Evolutionary conservation across 2,888 invertebrate genomes (phyloP).

Genomic region (Tromatobia lineatoria): DNA sequence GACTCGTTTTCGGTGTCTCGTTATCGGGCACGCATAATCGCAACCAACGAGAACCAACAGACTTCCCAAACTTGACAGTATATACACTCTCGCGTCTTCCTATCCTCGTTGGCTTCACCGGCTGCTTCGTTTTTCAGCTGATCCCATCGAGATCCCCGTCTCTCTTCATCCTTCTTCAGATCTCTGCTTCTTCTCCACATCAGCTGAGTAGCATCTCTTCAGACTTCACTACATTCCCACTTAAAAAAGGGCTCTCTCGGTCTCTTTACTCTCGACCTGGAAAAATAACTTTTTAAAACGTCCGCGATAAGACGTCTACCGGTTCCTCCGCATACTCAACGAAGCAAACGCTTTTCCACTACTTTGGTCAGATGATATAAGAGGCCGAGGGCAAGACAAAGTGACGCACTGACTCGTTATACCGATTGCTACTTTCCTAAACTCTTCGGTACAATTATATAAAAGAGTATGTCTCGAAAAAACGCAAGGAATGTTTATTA

Average conservation of each 20-base stretch:
- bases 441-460: neutral
- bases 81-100: conserved; percentile 2
- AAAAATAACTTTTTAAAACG: conserved; percentile 56
- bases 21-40: conserved; percentile 62
- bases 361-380: conserved; percentile 13
- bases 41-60: conserved; percentile 9
- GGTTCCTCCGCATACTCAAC: conserved; percentile 39
- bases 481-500: too few relatives aligned
- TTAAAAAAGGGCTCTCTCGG: conserved; percentile 35
- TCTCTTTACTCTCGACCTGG: conserved; percentile 31
- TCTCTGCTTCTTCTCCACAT: conserved; percentile 35
- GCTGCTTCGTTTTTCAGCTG: conserved; percentile 6
- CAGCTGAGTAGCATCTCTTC: conserved; percentile 2
- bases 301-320: conserved; percentile 56
- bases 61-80: conserved; percentile 36
- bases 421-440: neutral
- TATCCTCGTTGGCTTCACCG: neutral
- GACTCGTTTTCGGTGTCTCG: conserved; percentile 56
- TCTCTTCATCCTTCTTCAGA: conserved; percentile 35
- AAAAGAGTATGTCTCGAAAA: too few relatives aligned
- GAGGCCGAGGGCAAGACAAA: neutral
- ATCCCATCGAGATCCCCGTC: conserved; percentile 30
- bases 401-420: neutral
- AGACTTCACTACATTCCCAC: conserved; percentile 10
- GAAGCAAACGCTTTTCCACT: neutral